phyloP scores from a whole-genome alignment of 2,113 vertebrate species.

The Calyptommatus sinebrachiatus region DNA sequence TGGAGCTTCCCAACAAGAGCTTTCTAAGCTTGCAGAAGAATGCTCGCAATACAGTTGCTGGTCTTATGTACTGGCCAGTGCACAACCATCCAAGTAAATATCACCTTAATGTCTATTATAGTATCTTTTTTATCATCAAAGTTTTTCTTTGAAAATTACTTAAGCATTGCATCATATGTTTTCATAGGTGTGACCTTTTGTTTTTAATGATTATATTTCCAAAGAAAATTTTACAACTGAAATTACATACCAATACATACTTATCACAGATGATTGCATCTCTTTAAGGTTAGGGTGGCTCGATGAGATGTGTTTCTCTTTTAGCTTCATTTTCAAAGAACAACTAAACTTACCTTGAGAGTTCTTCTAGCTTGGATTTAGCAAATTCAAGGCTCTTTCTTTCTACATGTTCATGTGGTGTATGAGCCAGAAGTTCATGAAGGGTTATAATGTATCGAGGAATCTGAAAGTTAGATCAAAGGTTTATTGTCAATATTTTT shows the following conservation, averaged over 20 bases:
- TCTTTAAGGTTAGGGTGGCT: too few relatives aligned
- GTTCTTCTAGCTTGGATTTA: constrained; percentile 94
- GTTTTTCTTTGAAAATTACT: background rate
- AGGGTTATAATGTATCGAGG: constrained; percentile 97
- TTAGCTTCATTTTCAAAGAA: background rate
- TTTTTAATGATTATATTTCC: too few relatives aligned
- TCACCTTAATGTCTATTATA: background rate
- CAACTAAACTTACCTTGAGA: constrained; percentile 82
- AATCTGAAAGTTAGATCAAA: constrained; percentile 75
- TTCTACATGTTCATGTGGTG: constrained; percentile 95
- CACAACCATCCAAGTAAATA: background rate
- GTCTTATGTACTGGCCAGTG: background rate
- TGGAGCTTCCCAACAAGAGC: too few relatives aligned
- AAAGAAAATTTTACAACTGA: too few relatives aligned
- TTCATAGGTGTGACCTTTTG: too few relatives aligned
- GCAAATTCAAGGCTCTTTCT: constrained; percentile 97
- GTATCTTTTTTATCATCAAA: background rate
- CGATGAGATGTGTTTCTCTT: background rate
- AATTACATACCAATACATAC: too few relatives aligned
- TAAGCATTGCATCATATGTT: background rate
- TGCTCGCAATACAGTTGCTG: too few relatives aligned
- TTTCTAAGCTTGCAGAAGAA: too few relatives aligned
- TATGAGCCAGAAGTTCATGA: constrained; percentile 95
- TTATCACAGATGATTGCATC: too few relatives aligned
- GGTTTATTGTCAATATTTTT: constrained; percentile 18